Conservation (phyloP, 2,797 vertebrate genomes). For the Chiloscyllium punctatum region DNA sequence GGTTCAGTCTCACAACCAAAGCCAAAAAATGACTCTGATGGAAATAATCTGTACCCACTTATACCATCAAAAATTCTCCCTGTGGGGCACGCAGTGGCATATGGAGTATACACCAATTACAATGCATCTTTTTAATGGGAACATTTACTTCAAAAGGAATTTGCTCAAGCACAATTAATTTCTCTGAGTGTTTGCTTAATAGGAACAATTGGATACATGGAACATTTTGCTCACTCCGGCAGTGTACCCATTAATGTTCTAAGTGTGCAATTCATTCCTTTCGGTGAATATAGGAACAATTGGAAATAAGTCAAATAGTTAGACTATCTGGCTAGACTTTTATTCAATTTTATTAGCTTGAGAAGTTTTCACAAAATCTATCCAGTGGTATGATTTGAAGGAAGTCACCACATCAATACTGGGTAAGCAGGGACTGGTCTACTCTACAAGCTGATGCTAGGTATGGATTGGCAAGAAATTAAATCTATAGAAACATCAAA, state of each 20-base stretch:
- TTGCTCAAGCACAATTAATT: conserved; percentile 33
- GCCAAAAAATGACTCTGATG: neutral
- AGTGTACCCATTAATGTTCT: conserved; percentile 16
- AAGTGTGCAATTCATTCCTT: neutral
- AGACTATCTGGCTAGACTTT: neutral
- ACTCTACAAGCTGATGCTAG: neutral
- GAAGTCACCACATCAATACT: neutral
- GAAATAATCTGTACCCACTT: conserved; percentile 7
- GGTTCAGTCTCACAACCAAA: neutral
- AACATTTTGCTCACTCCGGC: conserved; percentile 22
- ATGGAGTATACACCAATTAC: neutral
- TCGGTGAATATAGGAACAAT: neutral
- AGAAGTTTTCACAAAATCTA: neutral
- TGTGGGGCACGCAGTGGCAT: neutral
- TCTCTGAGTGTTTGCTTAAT: conserved; percentile 21
- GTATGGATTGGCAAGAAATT: neutral
- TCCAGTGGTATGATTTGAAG: neutral
- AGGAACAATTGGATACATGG: conserved; percentile 31
- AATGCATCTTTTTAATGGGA: conserved; percentile 32
- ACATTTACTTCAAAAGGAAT: conserved; percentile 33
- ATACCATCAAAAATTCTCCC: conserved; percentile 21
- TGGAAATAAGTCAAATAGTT: neutral
- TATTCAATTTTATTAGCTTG: neutral
- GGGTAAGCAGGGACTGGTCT: neutral
- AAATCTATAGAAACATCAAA: neutral